These are phyloP conservation scores for Craterocephalus amniculus DNA, from an alignment of 2,797 vertebrate genomes.

Conservation along the genomic window DNA sequence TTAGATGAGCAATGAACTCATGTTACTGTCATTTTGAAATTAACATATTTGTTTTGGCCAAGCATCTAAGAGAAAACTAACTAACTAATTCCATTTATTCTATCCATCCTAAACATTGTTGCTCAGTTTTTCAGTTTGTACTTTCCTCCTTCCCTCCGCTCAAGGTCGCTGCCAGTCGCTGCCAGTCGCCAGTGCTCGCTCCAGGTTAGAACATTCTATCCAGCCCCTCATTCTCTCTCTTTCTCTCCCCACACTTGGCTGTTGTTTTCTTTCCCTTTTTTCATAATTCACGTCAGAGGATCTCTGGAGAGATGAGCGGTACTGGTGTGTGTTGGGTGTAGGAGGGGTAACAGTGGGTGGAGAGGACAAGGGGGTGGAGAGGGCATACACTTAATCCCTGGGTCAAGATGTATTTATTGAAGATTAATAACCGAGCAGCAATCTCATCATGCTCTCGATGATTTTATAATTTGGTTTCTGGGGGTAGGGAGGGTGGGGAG, in stretches of 20 bases:
- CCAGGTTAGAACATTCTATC: slow-evolving; percentile 66
- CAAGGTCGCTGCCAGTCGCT: slow-evolving; percentile 58
- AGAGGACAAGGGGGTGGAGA: slow-evolving; percentile 72
- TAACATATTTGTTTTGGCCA: not conserved
- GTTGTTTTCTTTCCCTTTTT: slow-evolving; percentile 68
- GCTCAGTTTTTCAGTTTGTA: slow-evolving; percentile 31
- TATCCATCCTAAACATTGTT: not conserved
- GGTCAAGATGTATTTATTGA: slow-evolving; percentile 89
- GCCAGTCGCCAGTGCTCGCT: slow-evolving; percentile 55
- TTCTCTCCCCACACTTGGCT: slow-evolving; percentile 54
- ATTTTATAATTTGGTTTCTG: slow-evolving; percentile 85
- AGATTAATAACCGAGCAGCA: slow-evolving; percentile 87
- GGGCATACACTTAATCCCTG: slow-evolving; percentile 83
- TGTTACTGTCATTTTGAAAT: not conserved
- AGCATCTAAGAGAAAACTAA: not conserved
- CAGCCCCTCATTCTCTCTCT: slow-evolving; percentile 39
- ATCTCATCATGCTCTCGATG: slow-evolving; percentile 87
- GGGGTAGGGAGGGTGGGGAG: slow-evolving; percentile 51
- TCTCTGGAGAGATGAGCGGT: slow-evolving; percentile 69
- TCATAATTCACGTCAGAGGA: slow-evolving; percentile 81
- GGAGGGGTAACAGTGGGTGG: slow-evolving; percentile 28
- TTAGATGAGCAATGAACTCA: not conserved
- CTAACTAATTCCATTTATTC: not conserved
- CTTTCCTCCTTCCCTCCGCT: not conserved
- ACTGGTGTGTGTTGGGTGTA: slow-evolving; percentile 50